phyloP scores from a whole-genome alignment of 2,113 vertebrate species.

The Lipophrys pholis region DNA sequence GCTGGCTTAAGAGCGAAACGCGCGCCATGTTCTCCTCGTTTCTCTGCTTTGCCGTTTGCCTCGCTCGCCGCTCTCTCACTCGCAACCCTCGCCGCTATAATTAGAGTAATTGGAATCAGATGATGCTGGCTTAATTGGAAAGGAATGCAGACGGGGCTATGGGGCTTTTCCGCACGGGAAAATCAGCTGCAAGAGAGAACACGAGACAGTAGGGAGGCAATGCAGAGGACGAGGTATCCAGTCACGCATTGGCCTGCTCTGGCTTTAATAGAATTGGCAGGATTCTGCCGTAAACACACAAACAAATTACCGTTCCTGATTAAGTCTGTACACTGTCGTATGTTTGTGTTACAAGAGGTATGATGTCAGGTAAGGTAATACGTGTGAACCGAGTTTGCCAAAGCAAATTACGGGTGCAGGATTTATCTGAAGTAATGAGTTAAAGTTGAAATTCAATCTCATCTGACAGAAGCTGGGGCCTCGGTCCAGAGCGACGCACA shows the following conservation, averaged over 20 bases:
- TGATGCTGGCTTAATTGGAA: constrained; percentile 84
- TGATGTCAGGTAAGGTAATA: constrained; percentile 46
- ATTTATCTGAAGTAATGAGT: constrained; percentile 51
- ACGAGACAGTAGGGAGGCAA: constrained; percentile 47
- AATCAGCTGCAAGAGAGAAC: constrained; percentile 69
- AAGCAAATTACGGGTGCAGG: constrained; percentile 35
- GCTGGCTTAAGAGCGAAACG: constrained; percentile 56
- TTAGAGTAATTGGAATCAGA: constrained; percentile 83
- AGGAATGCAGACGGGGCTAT: constrained; percentile 80
- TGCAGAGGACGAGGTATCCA: constrained; percentile 17
- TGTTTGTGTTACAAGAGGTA: background rate
- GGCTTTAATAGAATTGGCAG: constrained; percentile 51
- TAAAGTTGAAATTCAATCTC: constrained; percentile 54
- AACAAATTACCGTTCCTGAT: constrained; percentile 41
- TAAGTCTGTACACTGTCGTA: constrained; percentile 18
- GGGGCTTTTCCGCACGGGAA: constrained; percentile 74
- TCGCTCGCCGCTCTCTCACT: constrained; percentile 43
- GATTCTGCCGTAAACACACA: constrained; percentile 44
- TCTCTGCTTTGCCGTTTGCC: constrained; percentile 13
- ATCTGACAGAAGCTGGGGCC: constrained; percentile 31
- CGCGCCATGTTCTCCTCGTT: constrained; percentile 27
- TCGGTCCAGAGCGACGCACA: constrained; percentile 29
- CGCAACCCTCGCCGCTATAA: constrained; percentile 79
- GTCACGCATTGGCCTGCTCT: constrained; percentile 46
- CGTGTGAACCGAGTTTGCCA: constrained; percentile 28